Conservation (phyloP, 1,140 invertebrate species). For the Heliothis subflexa region DNA sequence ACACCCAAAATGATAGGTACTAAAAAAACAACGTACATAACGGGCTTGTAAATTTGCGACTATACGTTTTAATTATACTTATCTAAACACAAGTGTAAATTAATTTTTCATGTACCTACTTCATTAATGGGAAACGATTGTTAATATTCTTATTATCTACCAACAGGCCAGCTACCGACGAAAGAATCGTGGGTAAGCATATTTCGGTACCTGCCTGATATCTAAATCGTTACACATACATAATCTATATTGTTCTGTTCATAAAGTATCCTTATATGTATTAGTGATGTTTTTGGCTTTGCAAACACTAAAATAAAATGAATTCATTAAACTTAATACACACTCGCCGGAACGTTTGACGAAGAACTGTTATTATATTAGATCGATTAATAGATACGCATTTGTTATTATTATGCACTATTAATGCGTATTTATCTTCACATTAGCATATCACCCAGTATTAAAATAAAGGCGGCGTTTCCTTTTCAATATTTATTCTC, state of each 20-base stretch:
- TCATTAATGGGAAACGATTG: conserved; percentile 52
- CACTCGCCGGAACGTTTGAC: neutral
- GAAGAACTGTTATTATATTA: conserved; percentile 9
- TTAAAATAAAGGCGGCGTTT: conserved; percentile 60
- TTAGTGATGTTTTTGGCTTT: neutral
- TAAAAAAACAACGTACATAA: conserved; percentile 52
- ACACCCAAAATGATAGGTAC: conserved; percentile 47
- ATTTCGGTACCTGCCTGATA: neutral
- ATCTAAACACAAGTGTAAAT: conserved; percentile 43
- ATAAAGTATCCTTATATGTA: no score
- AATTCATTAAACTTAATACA: neutral
- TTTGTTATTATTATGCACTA: conserved; percentile 61
- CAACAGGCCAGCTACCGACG: conserved; percentile 34
- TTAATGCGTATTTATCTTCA: conserved; percentile 74
- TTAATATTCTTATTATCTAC: conserved; percentile 46
- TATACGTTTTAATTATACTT: conserved; percentile 53
- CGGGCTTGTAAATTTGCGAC: conserved; percentile 45
- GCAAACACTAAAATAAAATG: neutral
- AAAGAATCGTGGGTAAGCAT: neutral
- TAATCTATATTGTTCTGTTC: no score
- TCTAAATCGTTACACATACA: neutral
- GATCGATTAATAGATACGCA: conserved; percentile 57
- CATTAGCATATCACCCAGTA: conserved; percentile 57
- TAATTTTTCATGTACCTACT: conserved; percentile 43
- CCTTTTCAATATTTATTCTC: conserved; percentile 73